Conservation (phyloP, 1,140 invertebrate genomes). For the Mya arenaria region DNA sequence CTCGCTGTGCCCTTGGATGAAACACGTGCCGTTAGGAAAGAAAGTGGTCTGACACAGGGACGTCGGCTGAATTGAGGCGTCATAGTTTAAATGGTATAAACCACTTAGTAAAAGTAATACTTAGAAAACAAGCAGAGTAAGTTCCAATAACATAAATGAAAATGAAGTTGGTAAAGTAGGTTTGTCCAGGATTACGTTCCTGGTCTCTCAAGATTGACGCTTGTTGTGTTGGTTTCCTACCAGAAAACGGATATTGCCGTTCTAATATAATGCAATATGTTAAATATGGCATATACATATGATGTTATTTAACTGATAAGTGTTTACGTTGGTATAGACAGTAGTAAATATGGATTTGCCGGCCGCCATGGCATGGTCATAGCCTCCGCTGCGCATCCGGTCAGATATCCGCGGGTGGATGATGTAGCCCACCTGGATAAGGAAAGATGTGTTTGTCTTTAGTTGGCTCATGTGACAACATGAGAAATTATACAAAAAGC, state of each 20-base stretch:
- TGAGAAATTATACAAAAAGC: too few relatives aligned
- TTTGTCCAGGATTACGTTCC: too few relatives aligned
- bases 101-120: not conserved
- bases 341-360: slow-evolving; percentile 57
- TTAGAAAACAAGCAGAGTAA: not conserved
- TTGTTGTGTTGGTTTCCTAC: too few relatives aligned
- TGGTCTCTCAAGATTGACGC: too few relatives aligned
- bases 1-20: slow-evolving; percentile 41
- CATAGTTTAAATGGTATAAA: not conserved
- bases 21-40: slow-evolving; percentile 57
- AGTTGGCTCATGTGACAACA: too few relatives aligned
- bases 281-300: too few relatives aligned
- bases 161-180: not conserved
- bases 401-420: slow-evolving; percentile 52
- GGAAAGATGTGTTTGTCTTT: too few relatives aligned
- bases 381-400: slow-evolving; percentile 53
- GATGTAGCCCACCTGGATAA: slow-evolving; percentile 57
- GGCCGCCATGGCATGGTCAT: slow-evolving; percentile 28
- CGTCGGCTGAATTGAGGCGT: too few relatives aligned
- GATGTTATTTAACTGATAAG: too few relatives aligned
- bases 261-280: too few relatives aligned
- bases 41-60: slow-evolving; percentile 57
- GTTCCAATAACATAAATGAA: not conserved
- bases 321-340: slow-evolving; percentile 62
- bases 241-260: too few relatives aligned